Percentiles rank a stretch among this genome's conserved stretches.
Evolutionary conservation across 2,888 invertebrate species (phyloP).

Genomic region (Drosophila paracracens): DNA sequence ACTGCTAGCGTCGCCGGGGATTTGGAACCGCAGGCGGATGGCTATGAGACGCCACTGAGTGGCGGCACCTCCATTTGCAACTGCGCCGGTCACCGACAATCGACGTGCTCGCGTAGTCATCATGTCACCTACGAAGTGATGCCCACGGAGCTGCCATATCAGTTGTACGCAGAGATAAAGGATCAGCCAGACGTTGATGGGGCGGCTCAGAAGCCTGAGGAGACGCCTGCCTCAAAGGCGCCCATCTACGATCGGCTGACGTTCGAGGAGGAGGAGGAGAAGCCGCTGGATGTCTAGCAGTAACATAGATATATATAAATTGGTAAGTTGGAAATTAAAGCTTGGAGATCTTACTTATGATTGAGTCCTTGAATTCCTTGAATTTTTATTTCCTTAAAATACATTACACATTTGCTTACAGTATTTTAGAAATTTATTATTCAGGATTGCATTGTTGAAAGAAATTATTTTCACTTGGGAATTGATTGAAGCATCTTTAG

Average conservation of each 20-base stretch:
- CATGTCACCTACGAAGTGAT: constrained; percentile 81
- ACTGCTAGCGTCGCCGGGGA: constrained; percentile 41
- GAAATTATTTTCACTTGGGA: too few relatives aligned
- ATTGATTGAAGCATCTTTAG: background rate
- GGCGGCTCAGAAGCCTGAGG: background rate
- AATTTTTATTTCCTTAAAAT: constrained; percentile 11
- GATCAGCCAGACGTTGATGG: constrained; percentile 45
- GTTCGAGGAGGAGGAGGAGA: constrained; percentile 38
- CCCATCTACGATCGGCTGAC: constrained; percentile 67
- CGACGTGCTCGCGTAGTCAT: constrained; percentile 60
- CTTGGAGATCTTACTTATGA: background rate
- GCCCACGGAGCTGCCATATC: constrained; percentile 73
- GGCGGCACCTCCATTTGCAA: constrained; percentile 77
- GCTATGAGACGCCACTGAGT: constrained; percentile 81
- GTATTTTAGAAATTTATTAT: background rate
- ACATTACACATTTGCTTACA: constrained; percentile 20
- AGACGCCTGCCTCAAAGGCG: constrained; percentile 19
- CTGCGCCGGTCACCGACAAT: constrained; percentile 65
- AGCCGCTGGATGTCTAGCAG: constrained; percentile 35
- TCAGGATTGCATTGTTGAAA: background rate
- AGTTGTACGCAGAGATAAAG: constrained; percentile 82
- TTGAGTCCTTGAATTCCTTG: background rate
- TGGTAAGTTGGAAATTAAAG: background rate
- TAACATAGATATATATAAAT: background rate
- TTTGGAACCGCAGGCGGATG: constrained; percentile 56